Percentiles rank a stretch among this genome's conserved stretches.
Conservation (phyloP, 2,797 vertebrate species). For the Myotis daubentonii region DNA sequence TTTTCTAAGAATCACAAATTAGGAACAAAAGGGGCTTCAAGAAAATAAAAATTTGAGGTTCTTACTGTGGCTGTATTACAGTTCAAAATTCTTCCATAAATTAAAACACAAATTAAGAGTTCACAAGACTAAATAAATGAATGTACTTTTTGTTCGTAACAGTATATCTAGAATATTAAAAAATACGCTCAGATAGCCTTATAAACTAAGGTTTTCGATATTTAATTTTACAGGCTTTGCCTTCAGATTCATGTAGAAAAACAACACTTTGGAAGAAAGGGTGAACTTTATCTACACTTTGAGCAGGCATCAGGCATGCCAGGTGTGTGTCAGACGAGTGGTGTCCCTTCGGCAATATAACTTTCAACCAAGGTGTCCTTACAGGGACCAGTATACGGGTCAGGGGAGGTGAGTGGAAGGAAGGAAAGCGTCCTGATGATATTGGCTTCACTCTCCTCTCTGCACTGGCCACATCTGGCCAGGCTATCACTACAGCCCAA, state of each 20-base stretch:
- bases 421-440: background rate
- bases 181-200: background rate
- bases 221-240: conserved; percentile 1
- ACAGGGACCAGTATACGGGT: background rate
- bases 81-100: conserved; percentile 1
- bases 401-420: background rate
- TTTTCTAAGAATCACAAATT: conserved; percentile 46
- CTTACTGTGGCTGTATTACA: background rate
- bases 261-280: background rate
- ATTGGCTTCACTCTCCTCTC: background rate
- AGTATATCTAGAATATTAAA: background rate
- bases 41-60: conserved; percentile 26
- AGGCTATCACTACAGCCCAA: background rate
- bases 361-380: background rate
- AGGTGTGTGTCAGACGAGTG: background rate
- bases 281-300: background rate
- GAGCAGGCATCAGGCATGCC: background rate
- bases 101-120: conserved; percentile 32
- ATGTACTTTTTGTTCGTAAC: background rate
- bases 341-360: background rate
- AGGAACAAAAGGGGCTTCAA: conserved; percentile 13
- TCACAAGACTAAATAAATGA: background rate
- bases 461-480: background rate
- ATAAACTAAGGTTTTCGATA: background rate
- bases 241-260: background rate